Evolutionary conservation across 2,888 invertebrate genomes (phyloP).

Genomic region (Hirtodrosophila alboralis): DNA sequence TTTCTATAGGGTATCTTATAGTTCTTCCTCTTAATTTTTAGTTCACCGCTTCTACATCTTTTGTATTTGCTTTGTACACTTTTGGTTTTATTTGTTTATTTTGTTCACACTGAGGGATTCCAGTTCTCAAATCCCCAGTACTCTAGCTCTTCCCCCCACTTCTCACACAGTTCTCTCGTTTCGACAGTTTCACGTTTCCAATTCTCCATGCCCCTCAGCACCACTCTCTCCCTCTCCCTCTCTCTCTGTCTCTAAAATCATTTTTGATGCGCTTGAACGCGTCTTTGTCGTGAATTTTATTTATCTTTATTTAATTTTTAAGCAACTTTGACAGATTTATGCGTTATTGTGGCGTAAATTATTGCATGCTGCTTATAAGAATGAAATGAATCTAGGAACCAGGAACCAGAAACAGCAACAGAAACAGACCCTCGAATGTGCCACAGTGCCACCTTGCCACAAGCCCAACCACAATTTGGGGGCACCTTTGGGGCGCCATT

Average conservation of each 20-base stretch:
- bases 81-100: conserved; percentile 53
- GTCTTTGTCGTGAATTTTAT: conserved; percentile 65
- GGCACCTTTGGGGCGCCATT: conserved; percentile 38
- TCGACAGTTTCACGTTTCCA: conserved; percentile 46
- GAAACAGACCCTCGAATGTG: too few relatives aligned
- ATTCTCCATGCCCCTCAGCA: not conserved
- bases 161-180: too few relatives aligned
- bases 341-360: conserved; percentile 74
- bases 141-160: not conserved
- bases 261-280: conserved; percentile 68
- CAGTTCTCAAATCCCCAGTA: not conserved
- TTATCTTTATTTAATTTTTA: conserved; percentile 76
- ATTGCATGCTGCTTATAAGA: conserved; percentile 56
- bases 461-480: too few relatives aligned
- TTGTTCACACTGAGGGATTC: conserved; percentile 30
- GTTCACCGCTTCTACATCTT: not conserved
- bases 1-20: too few relatives aligned
- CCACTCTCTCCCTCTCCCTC: not conserved
- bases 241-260: conserved; percentile 15
- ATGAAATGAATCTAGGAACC: conserved; percentile 19
- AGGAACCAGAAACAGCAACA: too few relatives aligned
- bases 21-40: not conserved
- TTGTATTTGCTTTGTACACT: conserved; percentile 23
- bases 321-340: conserved; percentile 75
- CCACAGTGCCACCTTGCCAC: too few relatives aligned